Evolutionary conservation across 1,140 invertebrate species (phyloP), one percentile per base, ranked within the genome.

Genomic region (Caenorhabditis latens): DNA sequence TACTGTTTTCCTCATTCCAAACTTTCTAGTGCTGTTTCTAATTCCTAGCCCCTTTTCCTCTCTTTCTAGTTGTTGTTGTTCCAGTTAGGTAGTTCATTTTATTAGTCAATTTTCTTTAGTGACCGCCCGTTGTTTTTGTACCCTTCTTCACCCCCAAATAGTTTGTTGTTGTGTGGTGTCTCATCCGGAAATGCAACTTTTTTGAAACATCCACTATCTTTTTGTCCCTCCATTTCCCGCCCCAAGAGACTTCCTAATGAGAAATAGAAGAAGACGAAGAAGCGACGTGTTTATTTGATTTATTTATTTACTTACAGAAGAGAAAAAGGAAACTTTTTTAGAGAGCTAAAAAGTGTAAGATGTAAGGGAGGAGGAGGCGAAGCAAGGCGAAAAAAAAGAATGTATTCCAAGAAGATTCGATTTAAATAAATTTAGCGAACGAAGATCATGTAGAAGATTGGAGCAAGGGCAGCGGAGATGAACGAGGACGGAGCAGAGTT

Each of bases 401-500:
- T 63, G 24, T 24, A 43, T 43, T 57, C 8, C 16, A 48, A 82
- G 16, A 14, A 48, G 48, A 21, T 8, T 50, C 19, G 19, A 82
- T 82, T 48, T 19, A 19, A 48, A 55, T 48, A 53, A 53, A 53
- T 46, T 79, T 79, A 79, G 42, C 46, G 71, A 32, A 79, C 71
- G n/a, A 79, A 50, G 71, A 79, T 53, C 43, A 79, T 50, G 46
- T 79, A 84, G 58, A 88, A 55, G 32, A 88, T 48, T 55, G 87
- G 87, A 42, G 82, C 50, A n/a, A 83, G n/a, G 50, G 83, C 55
- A 43, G 86, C 88, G n/a, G 86, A 84, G 84, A 61, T 19, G 83
- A 84, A 55, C 32, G 50, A 82, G 9, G 87, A 46, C 43, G 82
- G 32, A 50, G 86, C 42, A 40, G 53, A 46, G 24, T 67, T 85